A percentile compares a stretch with the other conserved stretches of the same genome.
These are phyloP conservation scores for Siderastrea siderea DNA, from an alignment of 92 coral and sea anemone genomes.

Conservation along the genomic window DNA sequence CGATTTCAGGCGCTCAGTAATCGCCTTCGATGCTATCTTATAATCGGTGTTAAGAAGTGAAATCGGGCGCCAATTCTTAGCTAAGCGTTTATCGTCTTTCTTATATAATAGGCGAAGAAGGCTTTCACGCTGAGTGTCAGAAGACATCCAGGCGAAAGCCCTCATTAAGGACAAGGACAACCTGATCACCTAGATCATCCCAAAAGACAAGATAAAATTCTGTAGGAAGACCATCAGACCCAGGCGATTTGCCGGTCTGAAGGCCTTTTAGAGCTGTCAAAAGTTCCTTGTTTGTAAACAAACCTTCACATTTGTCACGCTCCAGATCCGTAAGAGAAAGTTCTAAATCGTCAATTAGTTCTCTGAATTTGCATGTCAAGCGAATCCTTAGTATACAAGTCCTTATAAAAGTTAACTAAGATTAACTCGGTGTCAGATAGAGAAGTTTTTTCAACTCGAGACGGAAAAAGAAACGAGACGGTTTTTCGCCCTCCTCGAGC, in stretches of 20 bases:
- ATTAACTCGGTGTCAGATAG: not conserved
- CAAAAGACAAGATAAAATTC: constrained; percentile 17
- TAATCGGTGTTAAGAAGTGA: constrained; percentile 7
- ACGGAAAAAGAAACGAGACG: constrained; percentile 7
- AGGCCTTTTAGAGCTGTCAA: not conserved
- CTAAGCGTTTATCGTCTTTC: not conserved
- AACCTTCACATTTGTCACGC: not conserved
- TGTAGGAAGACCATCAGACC: constrained; percentile 5
- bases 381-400: not conserved
- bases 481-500: constrained; percentile 33
- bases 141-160: not conserved
- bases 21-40: not conserved
- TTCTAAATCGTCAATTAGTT: not conserved
- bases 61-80: constrained; percentile 31
- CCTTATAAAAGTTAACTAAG: not conserved
- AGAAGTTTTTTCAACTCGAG: not conserved
- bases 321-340: not conserved
- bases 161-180: not conserved
- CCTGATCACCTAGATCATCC: not conserved
- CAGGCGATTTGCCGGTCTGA: constrained; percentile 28
- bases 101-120: not conserved
- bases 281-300: not conserved
- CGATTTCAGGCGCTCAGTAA: not conserved
- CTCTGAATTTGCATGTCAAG: constrained; percentile 11
- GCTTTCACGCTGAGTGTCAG: not conserved